Conservation (phyloP, 37 sponge, comb jelly and placozoan species). For the Agelas oroides region DNA sequence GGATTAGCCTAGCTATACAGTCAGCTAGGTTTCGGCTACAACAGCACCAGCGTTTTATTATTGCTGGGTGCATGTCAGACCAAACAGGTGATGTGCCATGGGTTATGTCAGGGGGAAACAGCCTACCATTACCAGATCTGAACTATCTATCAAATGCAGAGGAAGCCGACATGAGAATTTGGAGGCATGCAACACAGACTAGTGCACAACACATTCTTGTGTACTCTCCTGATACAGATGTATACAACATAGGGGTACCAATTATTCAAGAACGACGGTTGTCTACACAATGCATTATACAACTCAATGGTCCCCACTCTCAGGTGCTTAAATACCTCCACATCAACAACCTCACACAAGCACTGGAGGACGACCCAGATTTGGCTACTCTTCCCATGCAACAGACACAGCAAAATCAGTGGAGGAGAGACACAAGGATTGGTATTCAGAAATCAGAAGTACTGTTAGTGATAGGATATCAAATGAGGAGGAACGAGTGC, state of each 20-base stretch:
- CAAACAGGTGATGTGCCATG: not conserved
- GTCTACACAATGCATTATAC: not conserved
- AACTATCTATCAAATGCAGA: not conserved
- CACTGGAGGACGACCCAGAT: conserved; percentile 9
- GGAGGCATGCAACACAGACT: conserved; percentile 36
- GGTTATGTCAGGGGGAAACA: too few relatives aligned
- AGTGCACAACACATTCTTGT: not conserved
- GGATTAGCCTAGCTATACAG: conserved; percentile 14
- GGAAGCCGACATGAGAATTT: conserved; percentile 28
- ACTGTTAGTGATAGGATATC: conserved; percentile 3
- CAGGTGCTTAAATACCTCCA: not conserved
- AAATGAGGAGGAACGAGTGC: conserved; percentile 20
- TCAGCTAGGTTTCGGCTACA: not conserved
- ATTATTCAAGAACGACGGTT: not conserved
- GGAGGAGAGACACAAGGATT: conserved; percentile 18
- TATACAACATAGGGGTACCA: conserved; percentile 36
- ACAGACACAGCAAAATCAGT: not conserved
- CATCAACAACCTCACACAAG: not conserved
- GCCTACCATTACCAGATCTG: too few relatives aligned
- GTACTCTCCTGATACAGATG: conserved; percentile 41
- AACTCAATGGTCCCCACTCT: conserved; percentile 3
- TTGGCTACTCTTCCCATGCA: not conserved
- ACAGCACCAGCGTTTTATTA: not conserved
- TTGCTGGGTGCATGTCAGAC: conserved; percentile 9
- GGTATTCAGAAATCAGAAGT: conserved; percentile 11